Conservation (phyloP, 2,888 invertebrate genomes). For the Catocala sponsa region DNA sequence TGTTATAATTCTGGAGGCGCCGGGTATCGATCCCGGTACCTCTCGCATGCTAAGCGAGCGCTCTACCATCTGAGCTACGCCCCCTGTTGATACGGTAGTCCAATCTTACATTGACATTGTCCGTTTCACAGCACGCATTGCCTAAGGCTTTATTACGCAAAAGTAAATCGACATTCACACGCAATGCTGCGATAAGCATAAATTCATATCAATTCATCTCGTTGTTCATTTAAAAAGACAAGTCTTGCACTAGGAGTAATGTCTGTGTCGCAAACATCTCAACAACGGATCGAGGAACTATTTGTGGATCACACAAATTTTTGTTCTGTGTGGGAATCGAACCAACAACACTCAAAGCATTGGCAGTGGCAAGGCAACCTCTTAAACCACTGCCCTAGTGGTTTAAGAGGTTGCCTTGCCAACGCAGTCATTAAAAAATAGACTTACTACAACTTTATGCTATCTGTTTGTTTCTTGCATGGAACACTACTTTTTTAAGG, state of each 20-base stretch:
- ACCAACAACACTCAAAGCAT: too few species aligned
- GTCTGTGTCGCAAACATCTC: too few species aligned
- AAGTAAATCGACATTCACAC: slow-evolving; percentile 15
- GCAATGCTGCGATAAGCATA: slow-evolving; percentile 4
- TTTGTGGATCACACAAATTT: too few species aligned
- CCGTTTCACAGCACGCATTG: slow-evolving; percentile 1
- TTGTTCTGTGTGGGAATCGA: not conserved
- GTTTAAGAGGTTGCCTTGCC: too few species aligned
- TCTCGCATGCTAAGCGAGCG: slow-evolving; percentile 86
- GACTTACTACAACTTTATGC: too few species aligned
- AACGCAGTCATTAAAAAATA: too few species aligned
- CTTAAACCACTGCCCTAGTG: too few species aligned
- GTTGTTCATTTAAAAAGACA: not conserved
- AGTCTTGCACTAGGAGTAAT: not conserved
- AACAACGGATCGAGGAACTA: too few species aligned
- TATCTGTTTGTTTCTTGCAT: too few species aligned
- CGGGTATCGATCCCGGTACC: slow-evolving; percentile 84
- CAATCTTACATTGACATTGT: not conserved
- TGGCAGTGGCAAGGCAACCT: too few species aligned
- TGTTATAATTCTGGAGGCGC: slow-evolving; percentile 33
- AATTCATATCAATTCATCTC: not conserved
- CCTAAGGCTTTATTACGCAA: slow-evolving; percentile 15
- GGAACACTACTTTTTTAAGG: too few species aligned
- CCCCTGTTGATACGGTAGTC: slow-evolving; percentile 14
- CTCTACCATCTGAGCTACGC: slow-evolving; percentile 59